Evolutionary conservation across 2,797 vertebrate species (phyloP).

Genomic region (Diglossa cyanea): DNA sequence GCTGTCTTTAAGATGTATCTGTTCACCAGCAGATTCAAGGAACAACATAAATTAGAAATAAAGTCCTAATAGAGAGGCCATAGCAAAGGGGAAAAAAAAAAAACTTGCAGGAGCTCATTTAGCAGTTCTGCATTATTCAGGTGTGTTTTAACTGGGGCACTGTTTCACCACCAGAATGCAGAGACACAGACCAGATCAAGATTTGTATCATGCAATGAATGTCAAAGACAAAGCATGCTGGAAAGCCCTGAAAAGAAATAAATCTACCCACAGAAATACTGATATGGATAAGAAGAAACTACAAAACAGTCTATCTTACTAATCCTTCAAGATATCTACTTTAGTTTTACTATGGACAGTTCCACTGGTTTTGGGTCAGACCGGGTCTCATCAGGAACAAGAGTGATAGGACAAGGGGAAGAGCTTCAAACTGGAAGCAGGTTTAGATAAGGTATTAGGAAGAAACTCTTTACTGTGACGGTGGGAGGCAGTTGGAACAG

Average conservation of each 20-base stretch:
- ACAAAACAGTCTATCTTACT: not conserved
- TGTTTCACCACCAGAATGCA: not conserved
- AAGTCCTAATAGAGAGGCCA: not conserved
- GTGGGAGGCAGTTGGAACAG: not conserved
- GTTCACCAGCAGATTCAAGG: not conserved
- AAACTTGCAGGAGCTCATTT: not conserved
- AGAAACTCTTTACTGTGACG: not conserved
- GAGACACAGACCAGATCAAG: not conserved
- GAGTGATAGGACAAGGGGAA: accelerated
- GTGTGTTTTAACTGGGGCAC: not conserved
- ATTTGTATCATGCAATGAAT: not conserved
- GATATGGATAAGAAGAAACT: not conserved
- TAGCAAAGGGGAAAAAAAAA: not conserved
- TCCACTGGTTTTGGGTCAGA: not conserved
- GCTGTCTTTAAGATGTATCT: not conserved
- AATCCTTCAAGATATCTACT: not conserved
- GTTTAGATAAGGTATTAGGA: not conserved
- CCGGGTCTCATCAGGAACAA: not conserved
- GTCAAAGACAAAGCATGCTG: not conserved
- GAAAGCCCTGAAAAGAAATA: not conserved
- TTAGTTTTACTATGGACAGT: not conserved
- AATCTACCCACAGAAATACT: not conserved
- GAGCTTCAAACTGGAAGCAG: not conserved
- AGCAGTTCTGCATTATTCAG: not conserved
- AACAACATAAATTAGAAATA: not conserved